Percentiles rank a stretch among this genome's conserved stretches.
These are phyloP conservation scores for Benitochromis conjunctus DNA, from an alignment of 2,113 vertebrate genomes.

Conservation along the genomic window DNA sequence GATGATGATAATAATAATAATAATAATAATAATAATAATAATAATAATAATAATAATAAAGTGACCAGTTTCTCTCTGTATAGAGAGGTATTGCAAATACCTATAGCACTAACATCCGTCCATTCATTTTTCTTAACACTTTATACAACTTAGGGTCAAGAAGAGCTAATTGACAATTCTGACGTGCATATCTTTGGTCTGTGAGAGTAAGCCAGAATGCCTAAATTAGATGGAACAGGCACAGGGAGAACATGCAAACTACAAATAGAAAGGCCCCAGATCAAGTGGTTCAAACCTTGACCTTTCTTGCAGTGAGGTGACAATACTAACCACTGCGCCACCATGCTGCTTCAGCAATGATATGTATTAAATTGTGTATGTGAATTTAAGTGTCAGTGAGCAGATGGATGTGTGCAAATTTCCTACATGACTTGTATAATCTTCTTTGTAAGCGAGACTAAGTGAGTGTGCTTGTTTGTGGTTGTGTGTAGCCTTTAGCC, in stretches of 20 bases:
- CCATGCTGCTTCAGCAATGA: background rate
- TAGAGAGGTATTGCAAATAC: too few species aligned
- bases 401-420: background rate
- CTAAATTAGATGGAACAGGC: background rate
- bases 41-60: too few species aligned
- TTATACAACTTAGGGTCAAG: background rate
- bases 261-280: background rate
- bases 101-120: background rate
- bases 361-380: background rate
- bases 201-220: background rate
- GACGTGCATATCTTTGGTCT: background rate
- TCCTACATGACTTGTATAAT: conserved; percentile 7
- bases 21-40: too few species aligned
- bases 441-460: background rate
- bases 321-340: background rate
- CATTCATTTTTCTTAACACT: background rate
- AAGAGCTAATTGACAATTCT: background rate
- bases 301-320: background rate
- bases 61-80: too few species aligned
- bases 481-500: background rate
- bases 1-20: too few species aligned
- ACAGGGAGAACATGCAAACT: background rate
- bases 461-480: background rate
- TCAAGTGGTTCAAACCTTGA: background rate
- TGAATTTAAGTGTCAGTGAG: background rate